Evolutionary conservation across 2,888 invertebrate species (phyloP), one percentile per base, ranked within the genome.

Genomic region (Lymantria dispar): DNA sequence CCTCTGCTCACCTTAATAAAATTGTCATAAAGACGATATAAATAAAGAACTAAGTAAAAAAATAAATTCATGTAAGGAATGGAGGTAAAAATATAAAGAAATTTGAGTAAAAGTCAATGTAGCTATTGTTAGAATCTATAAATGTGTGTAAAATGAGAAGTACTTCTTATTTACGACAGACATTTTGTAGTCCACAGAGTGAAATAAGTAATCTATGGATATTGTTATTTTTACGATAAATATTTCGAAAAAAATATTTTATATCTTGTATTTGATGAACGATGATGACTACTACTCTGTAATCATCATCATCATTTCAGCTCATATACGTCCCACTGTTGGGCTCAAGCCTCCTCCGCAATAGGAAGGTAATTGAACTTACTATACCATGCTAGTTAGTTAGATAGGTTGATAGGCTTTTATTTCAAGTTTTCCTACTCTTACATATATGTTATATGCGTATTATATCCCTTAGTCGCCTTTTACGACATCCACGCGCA

Each of bases 11-110:
- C 81, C 76, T 76, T 83, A 83, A 87, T 87, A 87, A 87, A 87
- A 83, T 80, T 85, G 84, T 85, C 85, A 82, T 85, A 87, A 86
- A 85, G 63, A 71, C 58, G 74, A 76, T 73, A 82, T 77, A 83
- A 81, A 82, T 74, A 72, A 72, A 72, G 73, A 22, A 75, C 76
- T 73, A 62, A 74, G 65, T 49, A 64, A 74, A 73, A 78, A 70
- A 62, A 61, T 57, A 48, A 59, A 62, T 59, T 62, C 58, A 44
- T 7, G 37, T 47, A 47, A 38, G 58, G 51, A 22, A 22, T 22
- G 22, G 22, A 10, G 33, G 33, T 33, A 7, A 33, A 33, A 33
- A 33, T 7, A 58, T 63, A 50, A 33, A 33, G 33, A 10, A 10
- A 33, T 33, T 33, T 10, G 33, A 33, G 33, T 33, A 33, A 33